Evolutionary conservation across 2,888 invertebrate species (phyloP).

Genomic region (Allolobophora icterica): DNA sequence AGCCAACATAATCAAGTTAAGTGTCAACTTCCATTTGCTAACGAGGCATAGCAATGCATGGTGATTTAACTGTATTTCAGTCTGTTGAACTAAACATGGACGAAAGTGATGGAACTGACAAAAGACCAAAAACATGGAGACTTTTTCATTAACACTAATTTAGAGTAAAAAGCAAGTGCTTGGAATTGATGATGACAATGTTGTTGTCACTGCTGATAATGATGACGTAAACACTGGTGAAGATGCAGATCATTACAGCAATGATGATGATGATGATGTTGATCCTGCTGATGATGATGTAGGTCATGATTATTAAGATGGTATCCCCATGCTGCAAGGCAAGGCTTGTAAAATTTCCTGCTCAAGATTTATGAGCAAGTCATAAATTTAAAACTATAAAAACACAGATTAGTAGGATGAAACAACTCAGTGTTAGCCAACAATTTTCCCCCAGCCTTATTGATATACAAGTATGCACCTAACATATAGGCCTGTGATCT

Average conservation of each 20-base stretch:
- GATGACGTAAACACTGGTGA: too few species aligned
- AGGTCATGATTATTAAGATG: too few species aligned
- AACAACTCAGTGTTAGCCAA: not conserved
- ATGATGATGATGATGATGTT: too few species aligned
- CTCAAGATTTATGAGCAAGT: not conserved
- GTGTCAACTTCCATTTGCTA: not conserved
- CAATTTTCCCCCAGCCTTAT: not conserved
- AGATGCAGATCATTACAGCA: too few species aligned
- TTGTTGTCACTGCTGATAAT: too few species aligned
- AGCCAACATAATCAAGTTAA: not conserved
- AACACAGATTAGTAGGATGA: not conserved
- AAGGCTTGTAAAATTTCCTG: not conserved
- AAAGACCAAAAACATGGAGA: not conserved
- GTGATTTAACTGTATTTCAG: not conserved
- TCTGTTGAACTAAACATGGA: not conserved
- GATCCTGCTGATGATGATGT: too few species aligned
- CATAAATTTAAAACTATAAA: not conserved
- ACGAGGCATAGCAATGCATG: not conserved
- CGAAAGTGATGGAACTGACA: not conserved
- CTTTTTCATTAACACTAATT: not conserved
- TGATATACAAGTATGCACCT: not conserved
- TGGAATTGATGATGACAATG: not conserved
- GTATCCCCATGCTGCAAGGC: too few species aligned
- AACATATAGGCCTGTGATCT: not conserved
- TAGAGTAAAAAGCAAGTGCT: not conserved